These are phyloP conservation scores for Bujurquina vittata DNA, from an alignment of 2,113 vertebrate species.

Conservation along the genomic window DNA sequence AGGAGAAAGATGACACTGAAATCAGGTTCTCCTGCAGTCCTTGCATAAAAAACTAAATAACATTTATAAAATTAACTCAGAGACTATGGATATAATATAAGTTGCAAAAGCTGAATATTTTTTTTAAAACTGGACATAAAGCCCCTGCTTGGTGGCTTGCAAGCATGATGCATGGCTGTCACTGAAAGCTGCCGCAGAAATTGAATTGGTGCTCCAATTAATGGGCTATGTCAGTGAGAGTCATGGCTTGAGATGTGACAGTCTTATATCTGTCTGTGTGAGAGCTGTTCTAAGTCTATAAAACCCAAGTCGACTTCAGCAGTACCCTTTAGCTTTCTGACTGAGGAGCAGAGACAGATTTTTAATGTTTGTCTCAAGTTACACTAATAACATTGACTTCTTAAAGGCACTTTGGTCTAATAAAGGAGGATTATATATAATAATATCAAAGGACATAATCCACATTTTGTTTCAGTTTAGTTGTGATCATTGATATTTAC, in stretches of 20 bases:
- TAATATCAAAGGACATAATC: not conserved
- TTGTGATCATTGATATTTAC: not conserved
- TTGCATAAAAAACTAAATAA: conserved; percentile 22
- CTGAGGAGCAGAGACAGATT: not conserved
- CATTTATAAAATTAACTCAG: conserved; percentile 47
- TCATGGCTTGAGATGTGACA: conserved; percentile 45
- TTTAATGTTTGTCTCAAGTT: not conserved
- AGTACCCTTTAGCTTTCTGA: not conserved
- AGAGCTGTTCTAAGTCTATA: not conserved
- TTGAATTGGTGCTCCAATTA: conserved; percentile 56
- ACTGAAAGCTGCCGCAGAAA: conserved; percentile 57
- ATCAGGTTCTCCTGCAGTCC: not conserved
- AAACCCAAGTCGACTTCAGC: not conserved
- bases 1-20: conserved; percentile 8
- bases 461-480: not conserved
- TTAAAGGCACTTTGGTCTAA: not conserved
- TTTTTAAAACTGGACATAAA: conserved; percentile 54
- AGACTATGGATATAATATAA: not conserved
- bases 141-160: conserved; percentile 17
- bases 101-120: not conserved
- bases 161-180: conserved; percentile 54
- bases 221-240: conserved; percentile 48
- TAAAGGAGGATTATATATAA: not conserved
- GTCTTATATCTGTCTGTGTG: conserved; percentile 33
- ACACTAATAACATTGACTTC: rapidly evolving